Evolutionary conservation across 2,113 vertebrate genomes (phyloP).

Genomic region (Odontesthes bonariensis): DNA sequence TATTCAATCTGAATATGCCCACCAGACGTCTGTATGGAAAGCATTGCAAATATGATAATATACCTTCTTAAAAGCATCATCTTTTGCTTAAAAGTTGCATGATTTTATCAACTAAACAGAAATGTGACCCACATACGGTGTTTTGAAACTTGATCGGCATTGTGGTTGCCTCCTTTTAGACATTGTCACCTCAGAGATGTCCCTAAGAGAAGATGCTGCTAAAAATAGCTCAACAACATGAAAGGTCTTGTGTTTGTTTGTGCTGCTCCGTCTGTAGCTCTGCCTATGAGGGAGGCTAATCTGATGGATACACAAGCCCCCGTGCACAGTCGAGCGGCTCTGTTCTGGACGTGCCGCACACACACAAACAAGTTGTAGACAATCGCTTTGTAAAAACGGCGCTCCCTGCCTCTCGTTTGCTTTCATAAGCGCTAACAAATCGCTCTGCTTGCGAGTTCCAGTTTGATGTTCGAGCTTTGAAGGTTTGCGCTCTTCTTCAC

Average conservation of each 20-base stretch:
- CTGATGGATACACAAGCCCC: conserved; percentile 54
- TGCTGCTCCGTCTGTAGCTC: conserved; percentile 39
- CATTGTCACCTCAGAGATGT: conserved; percentile 64
- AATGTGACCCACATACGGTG: conserved; percentile 54
- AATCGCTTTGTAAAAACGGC: neutral
- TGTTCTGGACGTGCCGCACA: conserved; percentile 31
- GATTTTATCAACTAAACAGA: conserved; percentile 13
- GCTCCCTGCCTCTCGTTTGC: conserved; percentile 48
- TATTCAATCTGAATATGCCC: conserved; percentile 39
- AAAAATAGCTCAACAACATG: conserved; percentile 74
- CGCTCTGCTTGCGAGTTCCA: conserved; percentile 45
- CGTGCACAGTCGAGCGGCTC: conserved; percentile 50
- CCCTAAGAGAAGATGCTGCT: conserved; percentile 68
- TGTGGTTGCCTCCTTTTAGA: conserved; percentile 59
- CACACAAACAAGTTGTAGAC: conserved; percentile 15
- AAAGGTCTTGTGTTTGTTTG: conserved; percentile 67
- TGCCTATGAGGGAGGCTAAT: conserved; percentile 57
- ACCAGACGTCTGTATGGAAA: conserved; percentile 15
- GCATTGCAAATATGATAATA: conserved; percentile 18
- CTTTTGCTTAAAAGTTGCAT: neutral
- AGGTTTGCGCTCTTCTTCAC: neutral
- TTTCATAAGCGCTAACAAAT: conserved; percentile 36
- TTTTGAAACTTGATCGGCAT: conserved; percentile 35
- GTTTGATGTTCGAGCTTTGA: conserved; percentile 31
- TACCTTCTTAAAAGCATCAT: neutral